phyloP scores from a whole-genome alignment of 2,888 invertebrate species.

The Agapetus fuscipes region DNA sequence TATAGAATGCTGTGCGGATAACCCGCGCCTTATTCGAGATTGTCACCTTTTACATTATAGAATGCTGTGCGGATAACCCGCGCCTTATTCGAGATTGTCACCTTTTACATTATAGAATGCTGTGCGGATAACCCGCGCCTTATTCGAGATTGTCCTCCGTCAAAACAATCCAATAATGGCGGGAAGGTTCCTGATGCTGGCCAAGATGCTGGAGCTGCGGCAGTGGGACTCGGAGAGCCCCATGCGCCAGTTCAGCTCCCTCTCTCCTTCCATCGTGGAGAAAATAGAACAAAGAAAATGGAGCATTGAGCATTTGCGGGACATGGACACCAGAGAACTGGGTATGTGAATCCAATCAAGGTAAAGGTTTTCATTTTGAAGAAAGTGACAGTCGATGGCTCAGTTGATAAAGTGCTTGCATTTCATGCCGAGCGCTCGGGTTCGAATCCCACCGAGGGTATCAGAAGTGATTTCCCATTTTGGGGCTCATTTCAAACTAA shows the following conservation, averaged over 20 bases:
- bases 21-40: conserved; percentile 91
- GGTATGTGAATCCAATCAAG: conserved; percentile 40
- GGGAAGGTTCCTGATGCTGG: conserved; percentile 70
- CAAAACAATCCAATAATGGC: conserved; percentile 88
- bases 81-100: conserved; percentile 89
- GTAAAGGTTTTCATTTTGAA: too few species aligned
- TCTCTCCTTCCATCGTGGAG: conserved; percentile 67
- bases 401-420: too few species aligned
- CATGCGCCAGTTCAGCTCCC: conserved; percentile 71
- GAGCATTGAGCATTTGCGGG: conserved; percentile 66
- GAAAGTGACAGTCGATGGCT: too few species aligned
- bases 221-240: conserved; percentile 84
- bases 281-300: conserved; percentile 74
- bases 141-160: conserved; percentile 88
- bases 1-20: conserved; percentile 83
- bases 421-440: too few species aligned
- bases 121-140: conserved; percentile 77
- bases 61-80: conserved; percentile 86
- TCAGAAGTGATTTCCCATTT: too few species aligned
- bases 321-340: conserved; percentile 81
- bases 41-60: conserved; percentile 63
- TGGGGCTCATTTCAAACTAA: too few species aligned
- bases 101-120: conserved; percentile 71
- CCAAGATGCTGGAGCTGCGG: conserved; percentile 89
- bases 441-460: too few species aligned